Percentiles rank a stretch among this genome's conserved stretches.
Evolutionary conservation across 2,113 vertebrate species (phyloP).

Genomic region (Taxidea taxus): DNA sequence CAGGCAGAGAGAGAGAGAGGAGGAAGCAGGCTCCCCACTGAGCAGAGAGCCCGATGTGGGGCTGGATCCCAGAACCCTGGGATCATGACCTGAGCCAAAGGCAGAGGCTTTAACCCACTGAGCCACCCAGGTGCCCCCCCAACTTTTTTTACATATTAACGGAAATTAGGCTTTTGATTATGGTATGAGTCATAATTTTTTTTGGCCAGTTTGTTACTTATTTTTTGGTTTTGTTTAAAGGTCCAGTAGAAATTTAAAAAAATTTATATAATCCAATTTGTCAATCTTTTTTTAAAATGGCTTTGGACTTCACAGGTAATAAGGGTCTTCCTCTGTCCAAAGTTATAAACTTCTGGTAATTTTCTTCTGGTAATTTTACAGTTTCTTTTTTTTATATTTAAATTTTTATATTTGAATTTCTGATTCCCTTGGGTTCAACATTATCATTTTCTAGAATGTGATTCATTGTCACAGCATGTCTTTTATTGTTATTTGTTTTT

Average conservation of each 20-base stretch:
- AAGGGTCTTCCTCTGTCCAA: background rate
- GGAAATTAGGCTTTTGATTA: background rate
- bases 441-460: background rate
- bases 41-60: too few species aligned
- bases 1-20: too few species aligned
- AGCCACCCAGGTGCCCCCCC: too few species aligned
- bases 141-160: too few species aligned
- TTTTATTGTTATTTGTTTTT: background rate
- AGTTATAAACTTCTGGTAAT: background rate
- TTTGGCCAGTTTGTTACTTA: background rate
- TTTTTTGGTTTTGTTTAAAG: background rate
- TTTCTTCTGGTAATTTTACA: background rate
- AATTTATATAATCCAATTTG: background rate
- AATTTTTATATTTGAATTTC: conserved; percentile 22
- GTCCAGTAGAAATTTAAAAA: background rate
- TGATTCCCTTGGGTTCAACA: background rate
- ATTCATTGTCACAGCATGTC: background rate
- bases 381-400: background rate
- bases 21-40: too few species aligned
- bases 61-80: too few species aligned
- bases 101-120: too few species aligned
- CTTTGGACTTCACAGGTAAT: background rate
- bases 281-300: background rate
- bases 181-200: background rate
- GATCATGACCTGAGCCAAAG: too few species aligned